Evolutionary conservation across 2,113 vertebrate species (phyloP), one percentile per base, ranked within the genome.

Genomic region (Astatoreochromis straeleni): DNA sequence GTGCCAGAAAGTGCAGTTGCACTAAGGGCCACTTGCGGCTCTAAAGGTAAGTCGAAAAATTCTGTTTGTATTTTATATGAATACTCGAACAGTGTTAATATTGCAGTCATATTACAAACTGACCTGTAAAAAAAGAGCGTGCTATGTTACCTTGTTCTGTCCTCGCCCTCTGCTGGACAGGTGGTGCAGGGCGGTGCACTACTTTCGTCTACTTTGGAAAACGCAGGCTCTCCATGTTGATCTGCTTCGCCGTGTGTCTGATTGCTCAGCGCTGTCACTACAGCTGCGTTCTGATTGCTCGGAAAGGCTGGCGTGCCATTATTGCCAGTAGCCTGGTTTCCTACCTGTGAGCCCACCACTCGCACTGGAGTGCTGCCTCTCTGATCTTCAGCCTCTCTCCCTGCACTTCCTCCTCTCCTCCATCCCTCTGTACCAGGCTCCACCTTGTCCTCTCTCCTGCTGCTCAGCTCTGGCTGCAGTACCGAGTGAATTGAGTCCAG

Each of bases 401-500:
- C 53, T 11, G 3, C 16, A 51, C 38, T 14, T 38, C 33, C 68
- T 73, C 31, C 55, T 5, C 42, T 45, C 38, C 51, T 49, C 17
- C 12, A 3, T 54, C 29, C 40, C 26, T 65, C 83, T 13, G 49
- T 29, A 35, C 29, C 14, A 17, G 24, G n/a, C 60, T 21, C 24
- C 6, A 5, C 85, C 13, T 55, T 10, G 11, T 13, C 60, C 51
- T 35, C 13, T 57, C 11, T 40, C 68, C 26, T 53, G 29, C 33
- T 83, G 4, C 3, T 5, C 24, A 17, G n/a, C 35, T 85, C 83
- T 4, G 9, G 16, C 24, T 93, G 89, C 73, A 92, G 75, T 0
- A 11, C 7, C 0, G 82, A 92, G 57, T 93, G 93, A 24, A 93
- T 87, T 0, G 81, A 83, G 5, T 93, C 88, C 86, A 93, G 87